Conservation (phyloP, 2,888 invertebrate species). For the Spodoptera exigua region DNA sequence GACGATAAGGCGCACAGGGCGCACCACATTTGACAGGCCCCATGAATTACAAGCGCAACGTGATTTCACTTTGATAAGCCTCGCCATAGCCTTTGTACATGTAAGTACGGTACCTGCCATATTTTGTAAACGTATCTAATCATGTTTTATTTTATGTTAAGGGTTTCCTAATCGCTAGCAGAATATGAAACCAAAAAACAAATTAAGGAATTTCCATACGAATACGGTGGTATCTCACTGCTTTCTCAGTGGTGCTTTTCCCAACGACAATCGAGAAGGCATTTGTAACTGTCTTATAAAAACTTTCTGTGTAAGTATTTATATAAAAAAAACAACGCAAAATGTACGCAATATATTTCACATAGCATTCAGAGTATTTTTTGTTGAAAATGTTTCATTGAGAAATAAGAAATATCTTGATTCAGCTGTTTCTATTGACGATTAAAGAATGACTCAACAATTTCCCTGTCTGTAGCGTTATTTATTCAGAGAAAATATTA, state of each 20-base stretch:
- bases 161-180: no score
- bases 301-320: no score
- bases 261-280: no score
- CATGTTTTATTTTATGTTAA: no score
- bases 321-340: conserved; percentile 8
- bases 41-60: conserved; percentile 47
- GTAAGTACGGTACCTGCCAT: neutral
- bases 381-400: conserved; percentile 27
- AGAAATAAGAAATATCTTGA: conserved; percentile 25
- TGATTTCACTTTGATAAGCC: conserved; percentile 42
- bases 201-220: no score
- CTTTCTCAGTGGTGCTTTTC: no score
- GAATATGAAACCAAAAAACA: no score
- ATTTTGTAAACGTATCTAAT: conserved; percentile 3
- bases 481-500: conserved; percentile 12
- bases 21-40: conserved; percentile 34
- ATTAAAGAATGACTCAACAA: conserved; percentile 31
- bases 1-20: conserved; percentile 24
- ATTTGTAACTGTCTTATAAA: no score
- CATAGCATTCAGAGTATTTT: conserved; percentile 10
- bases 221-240: no score
- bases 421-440: conserved; percentile 27
- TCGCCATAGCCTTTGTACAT: conserved; percentile 18
- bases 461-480: conserved; percentile 12
- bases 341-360: conserved; percentile 17